phyloP scores from a whole-genome alignment of 2,888 invertebrate genomes.

The Cephus pygmeus region DNA sequence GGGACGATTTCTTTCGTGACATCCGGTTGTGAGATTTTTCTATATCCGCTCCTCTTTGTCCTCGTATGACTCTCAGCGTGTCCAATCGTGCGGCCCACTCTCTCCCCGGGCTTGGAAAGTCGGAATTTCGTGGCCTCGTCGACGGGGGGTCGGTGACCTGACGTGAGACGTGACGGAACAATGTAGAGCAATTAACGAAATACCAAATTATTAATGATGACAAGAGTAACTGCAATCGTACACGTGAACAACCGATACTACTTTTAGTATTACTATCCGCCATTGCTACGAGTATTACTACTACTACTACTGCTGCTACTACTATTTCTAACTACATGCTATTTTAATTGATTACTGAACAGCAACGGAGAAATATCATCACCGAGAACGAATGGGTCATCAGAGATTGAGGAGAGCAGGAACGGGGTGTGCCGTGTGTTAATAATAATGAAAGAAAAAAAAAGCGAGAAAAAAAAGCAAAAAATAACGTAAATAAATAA shows the following conservation, averaged over 20 bases:
- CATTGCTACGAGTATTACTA: not conserved
- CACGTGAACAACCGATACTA: not conserved
- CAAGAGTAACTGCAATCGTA: not conserved
- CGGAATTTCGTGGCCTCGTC: not conserved
- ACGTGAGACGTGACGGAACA: not conserved
- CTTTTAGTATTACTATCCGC: not conserved
- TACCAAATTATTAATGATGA: not conserved
- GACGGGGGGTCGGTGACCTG: not conserved
- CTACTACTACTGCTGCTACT: slow-evolving; percentile 1
- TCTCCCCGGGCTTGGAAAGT: not conserved
- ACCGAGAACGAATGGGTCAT: not conserved
- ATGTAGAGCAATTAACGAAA: not conserved
- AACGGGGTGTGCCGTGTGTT: not conserved
- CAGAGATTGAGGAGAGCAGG: not conserved
- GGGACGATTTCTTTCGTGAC: not conserved
- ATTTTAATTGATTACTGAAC: not conserved
- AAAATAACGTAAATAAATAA: slow-evolving; percentile 8
- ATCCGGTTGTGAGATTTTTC: not conserved
- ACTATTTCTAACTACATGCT: not conserved
- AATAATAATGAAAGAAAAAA: slow-evolving; percentile 9
- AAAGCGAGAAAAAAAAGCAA: slow-evolving; percentile 11
- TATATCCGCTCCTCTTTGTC: not conserved
- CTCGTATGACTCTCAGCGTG: not conserved
- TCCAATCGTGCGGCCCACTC: not conserved
- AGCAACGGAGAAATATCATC: not conserved